Conservation (phyloP, 2,797 vertebrate genomes). For the Mus minutoides region DNA sequence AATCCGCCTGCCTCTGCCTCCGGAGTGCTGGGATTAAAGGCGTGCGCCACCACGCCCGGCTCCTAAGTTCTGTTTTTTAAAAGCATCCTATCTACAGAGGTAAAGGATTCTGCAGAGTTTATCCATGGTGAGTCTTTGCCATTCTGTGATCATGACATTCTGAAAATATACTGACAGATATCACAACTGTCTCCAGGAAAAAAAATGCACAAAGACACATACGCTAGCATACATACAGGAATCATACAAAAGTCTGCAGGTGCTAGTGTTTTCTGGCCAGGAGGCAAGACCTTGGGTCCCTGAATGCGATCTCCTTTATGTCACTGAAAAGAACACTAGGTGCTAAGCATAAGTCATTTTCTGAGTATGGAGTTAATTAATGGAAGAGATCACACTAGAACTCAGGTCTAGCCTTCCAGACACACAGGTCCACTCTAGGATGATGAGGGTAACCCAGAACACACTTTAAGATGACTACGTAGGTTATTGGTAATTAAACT, state of each 20-base stretch:
- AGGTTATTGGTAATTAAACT: background rate
- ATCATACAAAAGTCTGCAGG: background rate
- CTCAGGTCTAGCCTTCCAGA: background rate
- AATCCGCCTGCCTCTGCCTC: too few relatives aligned
- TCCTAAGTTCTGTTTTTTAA: constrained; percentile 61
- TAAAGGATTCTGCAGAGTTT: background rate
- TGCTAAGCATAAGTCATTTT: background rate
- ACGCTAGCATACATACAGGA: background rate
- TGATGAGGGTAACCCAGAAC: background rate
- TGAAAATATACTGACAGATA: constrained; percentile 46
- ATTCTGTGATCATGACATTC: background rate
- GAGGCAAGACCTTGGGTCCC: background rate
- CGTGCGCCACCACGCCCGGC: too few relatives aligned
- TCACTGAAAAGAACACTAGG: background rate
- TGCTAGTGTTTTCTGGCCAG: background rate
- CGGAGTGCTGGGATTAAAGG: too few relatives aligned
- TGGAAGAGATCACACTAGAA: background rate
- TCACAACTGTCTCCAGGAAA: background rate
- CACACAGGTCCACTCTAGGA: background rate
- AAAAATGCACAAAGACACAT: background rate
- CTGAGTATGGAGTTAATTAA: background rate
- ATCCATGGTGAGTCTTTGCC: background rate
- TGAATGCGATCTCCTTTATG: background rate
- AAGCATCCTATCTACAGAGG: constrained; percentile 39
- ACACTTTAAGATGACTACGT: background rate